These are phyloP conservation scores for Cyaniris semiargus DNA, from an alignment of 2,888 invertebrate genomes.

Conservation along the genomic window DNA sequence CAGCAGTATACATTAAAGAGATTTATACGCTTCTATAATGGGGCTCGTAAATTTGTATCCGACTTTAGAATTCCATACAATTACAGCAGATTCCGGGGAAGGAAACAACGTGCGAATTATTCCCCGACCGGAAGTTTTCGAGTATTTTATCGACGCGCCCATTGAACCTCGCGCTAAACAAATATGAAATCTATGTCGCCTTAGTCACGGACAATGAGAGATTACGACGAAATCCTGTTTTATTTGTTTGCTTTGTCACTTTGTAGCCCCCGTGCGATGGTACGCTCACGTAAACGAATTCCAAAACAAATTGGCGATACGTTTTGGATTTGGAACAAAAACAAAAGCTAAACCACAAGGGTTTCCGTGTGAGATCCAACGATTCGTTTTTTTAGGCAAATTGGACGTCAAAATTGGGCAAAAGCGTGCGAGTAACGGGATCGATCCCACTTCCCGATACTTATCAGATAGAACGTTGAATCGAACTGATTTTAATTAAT, in stretches of 20 bases:
- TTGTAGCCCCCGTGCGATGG: constrained; percentile 52
- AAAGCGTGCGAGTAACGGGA: constrained; percentile 40
- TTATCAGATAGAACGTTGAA: constrained; percentile 41
- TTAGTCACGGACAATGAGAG: constrained; percentile 70
- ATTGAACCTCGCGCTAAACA: constrained; percentile 70
- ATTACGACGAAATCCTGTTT: constrained; percentile 78
- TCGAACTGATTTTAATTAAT: constrained; percentile 8
- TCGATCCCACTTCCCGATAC: constrained; percentile 29
- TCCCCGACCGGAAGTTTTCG: constrained; percentile 72
- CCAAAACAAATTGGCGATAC: constrained; percentile 28
- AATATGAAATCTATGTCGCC: constrained; percentile 58
- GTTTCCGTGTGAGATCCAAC: constrained; percentile 44
- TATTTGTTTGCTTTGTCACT: constrained; percentile 76
- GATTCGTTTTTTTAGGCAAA: constrained; percentile 41
- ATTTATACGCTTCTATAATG: constrained; percentile 70
- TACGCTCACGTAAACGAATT: constrained; percentile 44
- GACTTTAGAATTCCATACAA: constrained; percentile 63
- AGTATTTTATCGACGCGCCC: constrained; percentile 67
- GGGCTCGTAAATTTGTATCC: constrained; percentile 66
- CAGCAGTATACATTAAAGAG: constrained; percentile 61
- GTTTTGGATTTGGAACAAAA: constrained; percentile 38
- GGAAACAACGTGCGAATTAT: constrained; percentile 75
- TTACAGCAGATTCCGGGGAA: constrained; percentile 60
- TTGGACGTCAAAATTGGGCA: constrained; percentile 41
- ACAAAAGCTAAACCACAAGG: constrained; percentile 44